These are phyloP conservation scores for Biston stratarius DNA, from an alignment of 2,888 invertebrate species.

Conservation along the genomic window DNA sequence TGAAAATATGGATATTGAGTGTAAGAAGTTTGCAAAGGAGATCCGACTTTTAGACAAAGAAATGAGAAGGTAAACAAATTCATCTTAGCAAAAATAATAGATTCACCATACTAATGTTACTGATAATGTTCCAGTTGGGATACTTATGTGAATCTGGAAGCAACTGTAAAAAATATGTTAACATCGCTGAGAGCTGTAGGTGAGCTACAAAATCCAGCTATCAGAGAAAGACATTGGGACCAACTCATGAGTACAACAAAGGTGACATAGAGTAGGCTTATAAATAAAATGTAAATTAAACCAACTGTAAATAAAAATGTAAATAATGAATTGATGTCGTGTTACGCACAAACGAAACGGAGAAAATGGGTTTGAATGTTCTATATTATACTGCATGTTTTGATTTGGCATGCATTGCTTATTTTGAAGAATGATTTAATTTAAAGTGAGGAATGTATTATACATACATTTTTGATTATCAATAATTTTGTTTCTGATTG, in stretches of 20 bases:
- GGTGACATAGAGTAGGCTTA: conserved; percentile 80
- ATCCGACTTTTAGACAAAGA: conserved; percentile 97
- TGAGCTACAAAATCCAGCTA: conserved; percentile 98
- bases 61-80: conserved; percentile 89
- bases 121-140: conserved; percentile 89
- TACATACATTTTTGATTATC: conserved; percentile 54
- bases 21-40: conserved; percentile 98
- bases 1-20: conserved; percentile 99
- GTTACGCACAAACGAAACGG: conserved; percentile 44
- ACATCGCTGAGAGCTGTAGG: conserved; percentile 97
- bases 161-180: conserved; percentile 97
- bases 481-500: conserved; percentile 30
- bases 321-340: conserved; percentile 48
- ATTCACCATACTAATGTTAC: not conserved
- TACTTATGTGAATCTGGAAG: conserved; percentile 94
- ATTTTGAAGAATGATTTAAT: conserved; percentile 37
- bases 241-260: conserved; percentile 98
- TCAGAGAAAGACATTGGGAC: conserved; percentile 98
- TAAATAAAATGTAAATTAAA: conserved; percentile 52
- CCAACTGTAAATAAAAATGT: conserved; percentile 62
- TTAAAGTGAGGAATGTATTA: conserved; percentile 54
- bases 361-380: conserved; percentile 44
- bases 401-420: conserved; percentile 43
- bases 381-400: conserved; percentile 43
- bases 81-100: not conserved